Conservation (phyloP, 2,797 vertebrate genomes). For the Phyllotis vaccarum region DNA sequence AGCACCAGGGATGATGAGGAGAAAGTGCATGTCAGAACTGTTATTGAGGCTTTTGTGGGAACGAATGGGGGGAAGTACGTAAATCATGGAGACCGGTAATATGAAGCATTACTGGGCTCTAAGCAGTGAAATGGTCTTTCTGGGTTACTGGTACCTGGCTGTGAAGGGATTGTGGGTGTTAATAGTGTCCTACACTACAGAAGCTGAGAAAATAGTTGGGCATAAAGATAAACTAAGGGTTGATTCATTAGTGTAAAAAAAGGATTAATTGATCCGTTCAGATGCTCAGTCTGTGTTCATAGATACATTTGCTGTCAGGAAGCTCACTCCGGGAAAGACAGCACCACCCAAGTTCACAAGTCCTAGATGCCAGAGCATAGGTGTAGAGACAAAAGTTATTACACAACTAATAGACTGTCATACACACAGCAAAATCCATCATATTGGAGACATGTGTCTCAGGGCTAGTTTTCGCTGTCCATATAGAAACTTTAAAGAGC, state of each 20-base stretch:
- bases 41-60: neutral
- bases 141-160: neutral
- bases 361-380: neutral
- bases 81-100: neutral
- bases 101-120: neutral
- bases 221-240: neutral
- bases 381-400: neutral
- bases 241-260: neutral
- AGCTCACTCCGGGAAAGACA: neutral
- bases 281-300: neutral
- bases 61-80: neutral
- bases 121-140: neutral
- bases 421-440: conserved; percentile 19
- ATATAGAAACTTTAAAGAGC: conserved; percentile 64
- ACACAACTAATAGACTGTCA: neutral
- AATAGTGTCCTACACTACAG: neutral
- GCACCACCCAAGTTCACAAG: neutral
- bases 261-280: neutral
- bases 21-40: neutral
- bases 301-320: neutral
- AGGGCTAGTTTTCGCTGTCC: conserved; percentile 35
- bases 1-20: neutral
- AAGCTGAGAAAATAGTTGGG: neutral
- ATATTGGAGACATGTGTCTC: conserved; percentile 59
- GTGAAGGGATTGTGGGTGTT: neutral